Conservation (phyloP, 2,113 vertebrate genomes). For the Emberiza fucata region DNA sequence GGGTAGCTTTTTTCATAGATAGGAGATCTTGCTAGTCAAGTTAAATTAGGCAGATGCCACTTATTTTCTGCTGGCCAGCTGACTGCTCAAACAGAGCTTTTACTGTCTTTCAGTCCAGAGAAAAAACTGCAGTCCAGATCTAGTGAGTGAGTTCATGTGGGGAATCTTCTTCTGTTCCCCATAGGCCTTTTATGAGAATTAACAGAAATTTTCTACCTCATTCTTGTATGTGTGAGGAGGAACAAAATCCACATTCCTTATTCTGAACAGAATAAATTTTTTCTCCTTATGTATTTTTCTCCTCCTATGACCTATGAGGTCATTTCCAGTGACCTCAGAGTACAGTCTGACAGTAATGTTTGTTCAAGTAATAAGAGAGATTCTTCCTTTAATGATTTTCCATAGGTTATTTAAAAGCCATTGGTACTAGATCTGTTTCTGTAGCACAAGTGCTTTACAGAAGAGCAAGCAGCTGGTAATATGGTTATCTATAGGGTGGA, state of each 20-base stretch:
- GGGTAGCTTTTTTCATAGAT: neutral
- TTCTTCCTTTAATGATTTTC: constrained; percentile 60
- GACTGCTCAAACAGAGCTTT: neutral
- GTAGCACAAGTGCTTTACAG: constrained; percentile 37
- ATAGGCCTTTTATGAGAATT: neutral
- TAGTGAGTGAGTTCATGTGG: neutral
- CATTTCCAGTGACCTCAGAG: constrained; percentile 61
- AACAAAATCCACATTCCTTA: neutral
- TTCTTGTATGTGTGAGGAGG: neutral
- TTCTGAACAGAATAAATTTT: constrained; percentile 17
- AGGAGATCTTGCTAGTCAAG: neutral
- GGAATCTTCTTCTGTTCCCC: neutral
- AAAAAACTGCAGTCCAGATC: neutral
- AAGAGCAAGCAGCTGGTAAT: constrained; percentile 26
- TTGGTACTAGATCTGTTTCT: constrained; percentile 60
- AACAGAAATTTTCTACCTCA: neutral
- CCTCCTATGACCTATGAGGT: neutral
- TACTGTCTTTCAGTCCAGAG: neutral
- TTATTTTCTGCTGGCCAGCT: neutral
- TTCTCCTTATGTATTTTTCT: neutral
- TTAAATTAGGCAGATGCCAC: neutral
- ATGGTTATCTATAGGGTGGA: constrained; percentile 3
- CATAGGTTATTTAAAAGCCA: constrained; percentile 47
- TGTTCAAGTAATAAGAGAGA: constrained; percentile 45
- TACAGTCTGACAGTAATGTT: constrained; percentile 28